These are phyloP conservation scores for Mystacides longicornis DNA, from an alignment of 2,888 invertebrate genomes.

Conservation along the genomic window DNA sequence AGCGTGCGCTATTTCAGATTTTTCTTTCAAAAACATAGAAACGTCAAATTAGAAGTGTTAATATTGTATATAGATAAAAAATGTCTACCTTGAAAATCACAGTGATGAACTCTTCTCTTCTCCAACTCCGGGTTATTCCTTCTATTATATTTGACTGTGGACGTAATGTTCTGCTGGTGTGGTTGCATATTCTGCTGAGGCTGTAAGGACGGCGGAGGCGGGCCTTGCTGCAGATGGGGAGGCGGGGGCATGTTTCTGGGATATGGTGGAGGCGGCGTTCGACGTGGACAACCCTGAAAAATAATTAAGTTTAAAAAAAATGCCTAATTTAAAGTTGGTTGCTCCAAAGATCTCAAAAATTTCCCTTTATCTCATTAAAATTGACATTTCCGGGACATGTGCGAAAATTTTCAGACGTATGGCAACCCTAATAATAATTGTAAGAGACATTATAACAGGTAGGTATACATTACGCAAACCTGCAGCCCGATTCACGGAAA, in stretches of 20 bases:
- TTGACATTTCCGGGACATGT: no score
- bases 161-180: constrained; percentile 42
- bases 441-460: no score
- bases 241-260: constrained; percentile 38
- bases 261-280: constrained; percentile 73
- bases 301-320: no score
- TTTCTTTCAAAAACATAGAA: neutral
- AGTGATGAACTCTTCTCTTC: constrained; percentile 91
- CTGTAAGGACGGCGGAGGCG: constrained; percentile 35
- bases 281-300: constrained; percentile 52
- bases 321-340: no score
- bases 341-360: no score
- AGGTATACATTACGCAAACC: no score
- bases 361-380: no score
- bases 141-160: constrained; percentile 71
- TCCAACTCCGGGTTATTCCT: constrained; percentile 95
- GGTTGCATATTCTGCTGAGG: constrained; percentile 52
- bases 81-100: constrained; percentile 81
- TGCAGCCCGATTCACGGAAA: no score
- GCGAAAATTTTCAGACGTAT: no score
- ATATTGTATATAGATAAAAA: neutral
- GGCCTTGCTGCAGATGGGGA: constrained; percentile 31
- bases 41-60: neutral
- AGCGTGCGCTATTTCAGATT: no score
- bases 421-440: no score